Evolutionary conservation across 2,113 vertebrate genomes (phyloP), one percentile per base, ranked within the genome.

Genomic region (Chrysemys picta): DNA sequence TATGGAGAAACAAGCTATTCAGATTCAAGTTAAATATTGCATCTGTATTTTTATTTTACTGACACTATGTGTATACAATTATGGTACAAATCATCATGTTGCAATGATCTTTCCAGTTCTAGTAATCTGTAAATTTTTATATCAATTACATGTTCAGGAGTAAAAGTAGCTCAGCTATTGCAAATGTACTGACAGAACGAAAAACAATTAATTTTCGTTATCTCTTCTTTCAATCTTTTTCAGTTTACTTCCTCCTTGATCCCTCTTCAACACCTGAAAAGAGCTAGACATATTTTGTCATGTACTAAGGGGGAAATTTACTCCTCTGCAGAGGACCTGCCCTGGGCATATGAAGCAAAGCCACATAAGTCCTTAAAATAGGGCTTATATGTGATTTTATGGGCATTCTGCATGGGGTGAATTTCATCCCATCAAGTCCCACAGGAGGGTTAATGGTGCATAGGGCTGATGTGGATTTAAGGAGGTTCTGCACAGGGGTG

Each of bases 401-500:
- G 35, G 22, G 54, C 72, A 22, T 35, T 93, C 21, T 54, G 54
- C 29, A 19, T 6, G 87, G 79, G 84, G 84, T 27, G 1, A 90
- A 76, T 91, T 96, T 93, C 91, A 82, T 91, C 72, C 38, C 31
- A 25, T 95, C 85, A 89, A 91, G 38, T 31, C 25, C 54, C 31
- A 90, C 49, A 72, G 89, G 84, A 87, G 82, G 87, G 91, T 93
- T 78, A 89, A 6, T 50, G 78, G 69, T 90, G 83, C 52, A 14
- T 88, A 88, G 89, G 78, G 42, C 85, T 93, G 94, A 85, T 82
- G 56, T n/a, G 53, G 53, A 54, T 3, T 54, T 54, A 54, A 54
- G 53, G 53, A 54, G 1, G 21, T 54, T 54, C 84, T 91, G 83
- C 21, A 45, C 16, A 82, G 72, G 91, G 85, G 47, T 91, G 84